Evolutionary conservation across 2,113 vertebrate genomes (phyloP).

Genomic region (Colistium nudipinnis): DNA sequence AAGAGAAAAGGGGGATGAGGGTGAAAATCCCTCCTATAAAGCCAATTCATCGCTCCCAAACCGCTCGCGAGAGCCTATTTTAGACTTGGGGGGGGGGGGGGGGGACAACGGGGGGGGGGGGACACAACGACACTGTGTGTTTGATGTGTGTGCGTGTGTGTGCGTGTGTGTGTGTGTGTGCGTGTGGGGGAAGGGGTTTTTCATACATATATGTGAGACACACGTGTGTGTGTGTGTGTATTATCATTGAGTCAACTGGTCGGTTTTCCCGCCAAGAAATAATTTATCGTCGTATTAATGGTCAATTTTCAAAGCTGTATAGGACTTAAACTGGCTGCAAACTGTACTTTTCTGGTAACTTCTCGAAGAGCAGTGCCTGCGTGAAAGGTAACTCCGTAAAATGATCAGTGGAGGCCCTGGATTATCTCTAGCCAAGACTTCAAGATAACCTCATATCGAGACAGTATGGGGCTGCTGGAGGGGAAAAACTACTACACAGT

Average conservation of each 20-base stretch:
- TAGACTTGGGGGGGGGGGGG: conserved; percentile 87
- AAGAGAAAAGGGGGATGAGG: conserved; percentile 78
- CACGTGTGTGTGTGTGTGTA: no score
- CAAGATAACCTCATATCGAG: conserved; percentile 20
- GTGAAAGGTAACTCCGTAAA: neutral
- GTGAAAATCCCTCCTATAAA: conserved; percentile 81
- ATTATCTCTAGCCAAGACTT: conserved; percentile 25
- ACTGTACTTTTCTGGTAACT: conserved; percentile 6
- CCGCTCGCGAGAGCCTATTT: conserved; percentile 89
- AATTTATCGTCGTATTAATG: conserved; percentile 42
- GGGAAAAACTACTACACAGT: conserved; percentile 10
- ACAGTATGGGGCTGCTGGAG: conserved; percentile 9
- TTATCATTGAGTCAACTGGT: no score
- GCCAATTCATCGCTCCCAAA: conserved; percentile 86
- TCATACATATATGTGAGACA: conserved; percentile 70
- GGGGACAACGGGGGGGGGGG: no score
- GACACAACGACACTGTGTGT: conserved; percentile 78
- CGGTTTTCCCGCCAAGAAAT: no score
- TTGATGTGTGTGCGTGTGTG: conserved; percentile 48
- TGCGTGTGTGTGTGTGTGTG: conserved; percentile 36
- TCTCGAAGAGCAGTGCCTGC: no score
- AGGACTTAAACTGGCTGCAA: neutral
- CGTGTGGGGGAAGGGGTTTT: conserved; percentile 41
- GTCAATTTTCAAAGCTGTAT: no score
- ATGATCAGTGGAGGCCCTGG: neutral